Base-by-base conservation (phyloP, 2,113 vertebrate genomes). In the Alouatta palliata region DNA sequence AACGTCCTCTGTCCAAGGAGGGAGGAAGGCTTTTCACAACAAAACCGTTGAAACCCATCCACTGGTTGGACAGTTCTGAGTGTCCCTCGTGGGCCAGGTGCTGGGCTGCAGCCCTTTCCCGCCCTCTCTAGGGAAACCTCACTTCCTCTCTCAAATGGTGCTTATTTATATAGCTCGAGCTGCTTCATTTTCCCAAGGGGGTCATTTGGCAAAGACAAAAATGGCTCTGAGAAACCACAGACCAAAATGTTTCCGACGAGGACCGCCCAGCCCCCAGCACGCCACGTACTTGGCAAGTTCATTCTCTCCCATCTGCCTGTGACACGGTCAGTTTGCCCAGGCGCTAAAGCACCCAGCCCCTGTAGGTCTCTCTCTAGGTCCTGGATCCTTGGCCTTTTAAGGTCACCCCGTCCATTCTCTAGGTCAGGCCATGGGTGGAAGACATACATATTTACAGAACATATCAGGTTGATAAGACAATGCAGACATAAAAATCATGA, bases 201-300 rank as follows among this genome's bases (percentile, higher is more conserved):
- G 79, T 97, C 95, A 98, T 98, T 98, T 98, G 93, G 77, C 87
- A 93, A 97, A 91, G 89, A 94, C 49, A 97, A 93, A 98, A 97
- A 97, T 97, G 96, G 86, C 97, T 98, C 54, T 37, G 75, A 91
- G 87, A 97, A 98, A 95, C 97, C 97, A 96, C 97, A 98, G 75
- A 93, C 96, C 82, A 97, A 97, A 97, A 94, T 6, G 10, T 37
- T 96, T 87, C 37, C 87, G 61, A 91, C 10, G 10, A 95, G 91
- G 93, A 54, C 87, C 20, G 5, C 68, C 87, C 73, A 66, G 58
- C 83, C 75, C 21, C 58, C 90, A 2, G 4, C 25, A 16, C 56
- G 68, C 54, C 54, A 43, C 61, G 82, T 52, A n/a, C 56, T 52
- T 20, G 58, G 58, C 1, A 2, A 94, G 68, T 87, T 76, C 52